Evolutionary conservation across 2,888 invertebrate species (phyloP), one percentile per base, ranked within the genome.

Genomic region (Nemurella pictetii): DNA sequence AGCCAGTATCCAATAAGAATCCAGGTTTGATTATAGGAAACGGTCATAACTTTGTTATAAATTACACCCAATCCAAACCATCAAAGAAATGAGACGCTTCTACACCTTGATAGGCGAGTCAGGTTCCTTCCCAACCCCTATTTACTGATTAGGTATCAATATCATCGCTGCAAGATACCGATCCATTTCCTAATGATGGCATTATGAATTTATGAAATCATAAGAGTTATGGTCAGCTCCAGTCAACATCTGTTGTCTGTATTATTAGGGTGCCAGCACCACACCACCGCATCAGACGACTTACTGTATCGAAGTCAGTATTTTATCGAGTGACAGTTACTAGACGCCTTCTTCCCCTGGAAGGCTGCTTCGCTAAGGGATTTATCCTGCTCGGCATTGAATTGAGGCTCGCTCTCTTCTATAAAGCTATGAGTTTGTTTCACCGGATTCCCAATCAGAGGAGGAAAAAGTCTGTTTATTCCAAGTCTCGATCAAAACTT

Each of bases 121-220:
- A 82, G 82, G 72, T 72, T 82, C 27, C 29, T 25, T 27, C 27
- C 27, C 27, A 27, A 28, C 78, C 28, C 78, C 27, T 29, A n/a
- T 5, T 36, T 20, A 2, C 82, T 82, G 25, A 82, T 82, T 30
- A 30, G 78, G n/a, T 78, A 29, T 78, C 28, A 30, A n/a, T 78
- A 55, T 78, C 30, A 30, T 30, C 78, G 12, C 78, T 29, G n/a
- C 28, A 30, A 78, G n/a, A 30, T 3, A 78, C 28, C 29, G 78
- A 78, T 30, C 86, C 86, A 86, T 86, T 86, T 86, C 83, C 86
- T 86, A 86, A 86, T 86, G 85, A 86, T 84, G 83, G 77, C 82
- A 86, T 86, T 86, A 86, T 86, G 86, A 86, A 86, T 86, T 86
- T 86, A 86, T 86, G 86, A 86, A 86, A 86, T 86, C 84, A 86